Base-by-base conservation (phyloP, 2,113 vertebrate genomes). In the Aleadryas rufinucha region DNA sequence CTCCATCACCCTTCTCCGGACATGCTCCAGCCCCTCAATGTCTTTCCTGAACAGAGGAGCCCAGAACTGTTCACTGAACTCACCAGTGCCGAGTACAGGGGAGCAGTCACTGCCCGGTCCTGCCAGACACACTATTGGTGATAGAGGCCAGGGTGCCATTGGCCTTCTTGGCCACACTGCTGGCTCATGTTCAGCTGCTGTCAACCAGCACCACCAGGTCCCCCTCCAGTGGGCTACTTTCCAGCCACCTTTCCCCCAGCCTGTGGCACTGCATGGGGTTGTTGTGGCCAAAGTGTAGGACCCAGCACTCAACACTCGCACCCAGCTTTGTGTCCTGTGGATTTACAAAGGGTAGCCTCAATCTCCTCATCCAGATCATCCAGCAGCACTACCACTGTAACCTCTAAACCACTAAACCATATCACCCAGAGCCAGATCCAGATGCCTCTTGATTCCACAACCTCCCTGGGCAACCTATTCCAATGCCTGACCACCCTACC, bases 81-180 rank as follows among this genome's bases (percentile, higher is more conserved):
- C 18, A 45, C 8, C 50, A 28, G 22, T 24, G 37, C 33, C 1
- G 1, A 12, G 16, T 15, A 6, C 33, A 14, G 22, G 13, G 35
- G 22, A 1, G 3, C 16, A 66, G 10, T 15, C 53, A 6, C 53
- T n/a, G 53, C 31, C 26, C 0, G 0, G 7, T 22, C 27, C 31
- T 6, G 4, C 37, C 20, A 9, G 2, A 5, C 33, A 17, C 19
- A 3, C 44, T 42, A 0, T 24, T 7, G 5, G 12, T 24, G 19
- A 37, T 5, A 3, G 10, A 59, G 37, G 33, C 16, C 52, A 52
- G 37, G 37, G 24, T 52, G 16, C 28, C 39, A 21, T 11, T 1
- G 5, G 23, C 53, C 15, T 44, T 66, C 19, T 52, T 39, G 65
- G 52, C 28, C 77, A 39, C 19, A 33, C 33, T 22, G 7, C 8